Evolutionary conservation across 2,888 invertebrate species (phyloP), one percentile per base, ranked within the genome.

Genomic region (Diaphora mendica): DNA sequence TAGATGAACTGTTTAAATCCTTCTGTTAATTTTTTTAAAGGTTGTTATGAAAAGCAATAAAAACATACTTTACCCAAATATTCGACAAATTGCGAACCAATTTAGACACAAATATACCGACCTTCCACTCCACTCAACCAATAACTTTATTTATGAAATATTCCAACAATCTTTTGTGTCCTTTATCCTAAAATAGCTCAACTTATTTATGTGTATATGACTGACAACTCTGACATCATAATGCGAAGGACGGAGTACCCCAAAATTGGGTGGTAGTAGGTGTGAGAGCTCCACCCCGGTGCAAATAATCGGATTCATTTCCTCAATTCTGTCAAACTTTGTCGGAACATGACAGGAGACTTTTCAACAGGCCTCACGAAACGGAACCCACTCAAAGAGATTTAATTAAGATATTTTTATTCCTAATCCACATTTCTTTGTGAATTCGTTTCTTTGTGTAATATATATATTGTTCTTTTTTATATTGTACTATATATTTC

Each of bases 241-340:
- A 64, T 64, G n/a, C 65, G 65, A 35, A 35, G 74, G 39, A 74
- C 71, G 73, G 69, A 51, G 64, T 72, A 69, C 68, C 62, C 30
- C 66, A 70, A 62, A 70, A 48, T 68, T 65, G 69, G 69, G 62
- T 51, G 62, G 35, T 17, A 59, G 26, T 48, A 68, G 30, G 33
- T 55, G 48, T 65, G 26, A 70, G 64, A 55, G 20, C 20, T 55
- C 51, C 59, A 23, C 66, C 67, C 67, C 42, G 67, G 70, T 72
- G 70, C 66, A 73, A 79, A 82, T 79, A 75, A 76, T 79, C 75
- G 65, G 75, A 72, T 79, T 75, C 44, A 71, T 79, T 79, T 66
- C 68, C 69, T 55, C 69, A 76, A 79, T 81, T 74, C 73, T 51
- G 77, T 72, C 74, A 44, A 82, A 83, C 75, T 83, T 82, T 44